A percentile compares a stretch with the other conserved stretches of the same genome.
These are phyloP conservation scores for Volucella inflata DNA, from an alignment of 2,888 invertebrate species.

Conservation along the genomic window DNA sequence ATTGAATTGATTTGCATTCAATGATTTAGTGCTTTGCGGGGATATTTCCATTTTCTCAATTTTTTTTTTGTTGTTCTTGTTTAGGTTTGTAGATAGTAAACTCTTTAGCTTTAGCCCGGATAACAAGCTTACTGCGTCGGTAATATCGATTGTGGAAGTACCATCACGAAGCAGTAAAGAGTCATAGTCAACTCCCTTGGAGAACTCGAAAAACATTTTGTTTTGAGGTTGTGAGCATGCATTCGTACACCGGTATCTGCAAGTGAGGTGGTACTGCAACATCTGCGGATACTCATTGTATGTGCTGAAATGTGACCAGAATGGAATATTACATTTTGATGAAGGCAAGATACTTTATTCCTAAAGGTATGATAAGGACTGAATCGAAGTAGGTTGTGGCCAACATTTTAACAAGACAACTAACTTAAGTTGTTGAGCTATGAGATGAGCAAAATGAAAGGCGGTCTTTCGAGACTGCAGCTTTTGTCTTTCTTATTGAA, in stretches of 20 bases:
- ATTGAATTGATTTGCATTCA: conserved; percentile 62
- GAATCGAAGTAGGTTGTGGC: too few species aligned
- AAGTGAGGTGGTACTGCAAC: conserved; percentile 15
- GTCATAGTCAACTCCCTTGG: conserved; percentile 21
- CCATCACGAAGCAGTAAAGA: conserved; percentile 27
- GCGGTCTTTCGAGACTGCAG: too few species aligned
- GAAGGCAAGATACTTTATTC: too few species aligned
- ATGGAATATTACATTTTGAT: too few species aligned
- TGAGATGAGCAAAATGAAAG: too few species aligned
- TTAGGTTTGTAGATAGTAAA: not conserved
- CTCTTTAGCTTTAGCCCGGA: conserved; percentile 11
- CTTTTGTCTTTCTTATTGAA: too few species aligned
- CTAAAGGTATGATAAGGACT: too few species aligned
- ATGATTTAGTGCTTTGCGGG: not conserved
- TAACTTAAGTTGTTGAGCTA: too few species aligned
- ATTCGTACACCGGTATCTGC: conserved; percentile 1
- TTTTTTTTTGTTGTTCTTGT: not conserved
- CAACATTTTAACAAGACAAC: too few species aligned
- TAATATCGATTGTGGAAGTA: conserved; percentile 53
- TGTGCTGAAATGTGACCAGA: too few species aligned
- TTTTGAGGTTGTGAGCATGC: conserved; percentile 51
- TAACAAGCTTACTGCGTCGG: conserved; percentile 53
- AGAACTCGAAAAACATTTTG: conserved; percentile 49
- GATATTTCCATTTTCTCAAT: conserved; percentile 1
- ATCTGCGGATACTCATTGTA: not conserved